Percentiles rank a stretch among this genome's conserved stretches.
phyloP scores from a whole-genome alignment of 2,888 invertebrate species.

The Tachina lurida region DNA sequence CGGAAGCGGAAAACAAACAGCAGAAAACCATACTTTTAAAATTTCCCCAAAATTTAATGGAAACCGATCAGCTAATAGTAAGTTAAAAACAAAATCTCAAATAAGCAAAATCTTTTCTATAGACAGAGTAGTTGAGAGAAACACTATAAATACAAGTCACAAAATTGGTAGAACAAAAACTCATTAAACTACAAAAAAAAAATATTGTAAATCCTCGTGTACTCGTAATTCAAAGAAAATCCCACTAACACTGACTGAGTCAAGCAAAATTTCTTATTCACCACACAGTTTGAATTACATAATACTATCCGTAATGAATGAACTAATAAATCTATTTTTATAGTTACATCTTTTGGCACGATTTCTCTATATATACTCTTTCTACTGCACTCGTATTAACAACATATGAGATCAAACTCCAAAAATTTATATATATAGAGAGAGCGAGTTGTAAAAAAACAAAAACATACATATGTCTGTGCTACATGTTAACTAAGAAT shows the following conservation, averaged over 20 bases:
- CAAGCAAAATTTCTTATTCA: slow-evolving; percentile 18
- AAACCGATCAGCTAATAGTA: slow-evolving; percentile 82
- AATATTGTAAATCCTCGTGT: not conserved
- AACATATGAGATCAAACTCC: not conserved
- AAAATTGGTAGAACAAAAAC: slow-evolving; percentile 43
- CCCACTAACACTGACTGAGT: slow-evolving; percentile 12
- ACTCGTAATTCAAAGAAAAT: slow-evolving; percentile 8
- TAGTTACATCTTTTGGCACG: slow-evolving; percentile 21
- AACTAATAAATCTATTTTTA: slow-evolving; percentile 7
- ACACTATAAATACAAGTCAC: slow-evolving; percentile 14
- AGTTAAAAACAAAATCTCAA: slow-evolving; percentile 72
- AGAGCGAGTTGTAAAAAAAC: slow-evolving; percentile 12
- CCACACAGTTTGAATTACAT: not conserved
- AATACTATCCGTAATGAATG: not conserved
- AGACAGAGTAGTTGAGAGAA: not conserved
- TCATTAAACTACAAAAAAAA: not conserved
- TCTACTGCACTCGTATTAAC: not conserved
- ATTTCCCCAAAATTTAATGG: slow-evolving; percentile 80
- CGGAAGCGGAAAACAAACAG: slow-evolving; percentile 70
- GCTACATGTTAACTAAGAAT: slow-evolving; percentile 51
- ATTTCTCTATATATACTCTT: slow-evolving; percentile 46
- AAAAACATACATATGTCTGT: not conserved
- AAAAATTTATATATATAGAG: slow-evolving; percentile 49
- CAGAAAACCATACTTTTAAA: slow-evolving; percentile 82
- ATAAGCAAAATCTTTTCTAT: not conserved